Percentiles rank a stretch among this genome's conserved stretches.
phyloP scores from a whole-genome alignment of 2,113 vertebrate genomes.

The Paedocypris sp. region DNA sequence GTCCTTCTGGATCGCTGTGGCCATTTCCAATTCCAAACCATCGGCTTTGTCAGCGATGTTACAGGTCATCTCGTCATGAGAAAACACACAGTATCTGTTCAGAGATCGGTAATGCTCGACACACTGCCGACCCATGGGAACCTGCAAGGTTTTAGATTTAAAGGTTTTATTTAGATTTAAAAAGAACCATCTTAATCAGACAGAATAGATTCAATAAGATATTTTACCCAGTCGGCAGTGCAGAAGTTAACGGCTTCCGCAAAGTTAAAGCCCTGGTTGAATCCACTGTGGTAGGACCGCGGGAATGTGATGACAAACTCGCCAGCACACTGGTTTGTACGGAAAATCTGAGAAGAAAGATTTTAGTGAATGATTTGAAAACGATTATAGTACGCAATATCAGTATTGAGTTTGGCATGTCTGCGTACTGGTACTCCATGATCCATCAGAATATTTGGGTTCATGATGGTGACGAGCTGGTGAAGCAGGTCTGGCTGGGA shows the following conservation, averaged over 20 bases:
- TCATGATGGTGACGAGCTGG: slow-evolving; percentile 98
- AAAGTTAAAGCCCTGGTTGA: slow-evolving; percentile 98
- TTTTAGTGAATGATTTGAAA: too few relatives aligned
- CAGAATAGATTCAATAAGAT: neutral
- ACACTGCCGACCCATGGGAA: slow-evolving; percentile 81
- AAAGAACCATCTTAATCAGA: too few relatives aligned
- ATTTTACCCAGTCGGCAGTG: slow-evolving; percentile 87
- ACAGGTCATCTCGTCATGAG: slow-evolving; percentile 94
- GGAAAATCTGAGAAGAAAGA: slow-evolving; percentile 71
- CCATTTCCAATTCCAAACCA: slow-evolving; percentile 74
- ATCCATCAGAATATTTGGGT: slow-evolving; percentile 95
- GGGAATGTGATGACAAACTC: slow-evolving; percentile 98
- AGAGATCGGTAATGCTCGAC: slow-evolving; percentile 85
- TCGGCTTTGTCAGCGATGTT: slow-evolving; percentile 83
- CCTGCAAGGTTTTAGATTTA: slow-evolving; percentile 53
- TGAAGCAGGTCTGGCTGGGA: slow-evolving; percentile 95
- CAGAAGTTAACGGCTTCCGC: slow-evolving; percentile 98
- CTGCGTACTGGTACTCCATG: slow-evolving; percentile 86
- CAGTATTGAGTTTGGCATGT: too few relatives aligned
- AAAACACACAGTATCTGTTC: slow-evolving; percentile 92
- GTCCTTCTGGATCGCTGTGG: slow-evolving; percentile 76
- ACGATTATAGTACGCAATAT: too few relatives aligned
- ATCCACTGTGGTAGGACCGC: slow-evolving; percentile 96
- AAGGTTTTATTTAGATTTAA: too few relatives aligned
- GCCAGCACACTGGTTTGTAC: slow-evolving; percentile 95